Percentiles rank a stretch among this genome's conserved stretches.
Conservation (phyloP, 2,797 vertebrate genomes). For the Lacerta bilineata region DNA sequence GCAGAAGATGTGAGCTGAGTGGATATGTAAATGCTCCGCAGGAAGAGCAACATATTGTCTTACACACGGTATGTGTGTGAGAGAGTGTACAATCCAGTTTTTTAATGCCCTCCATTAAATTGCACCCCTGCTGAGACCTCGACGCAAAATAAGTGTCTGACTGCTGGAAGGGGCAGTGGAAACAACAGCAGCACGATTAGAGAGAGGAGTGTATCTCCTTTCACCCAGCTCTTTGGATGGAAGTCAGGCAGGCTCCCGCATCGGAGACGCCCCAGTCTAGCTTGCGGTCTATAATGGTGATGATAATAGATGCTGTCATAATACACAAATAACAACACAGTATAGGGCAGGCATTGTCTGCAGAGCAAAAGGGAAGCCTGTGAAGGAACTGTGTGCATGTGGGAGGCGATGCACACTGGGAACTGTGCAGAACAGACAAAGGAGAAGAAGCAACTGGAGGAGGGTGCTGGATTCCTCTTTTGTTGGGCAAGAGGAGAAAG, state of each 20-base stretch:
- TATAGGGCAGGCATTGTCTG: slow-evolving; percentile 19
- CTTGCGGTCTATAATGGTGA: slow-evolving; percentile 23
- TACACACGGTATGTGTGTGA: background rate
- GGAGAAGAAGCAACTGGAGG: too few species aligned
- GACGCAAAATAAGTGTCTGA: background rate
- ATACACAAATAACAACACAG: background rate
- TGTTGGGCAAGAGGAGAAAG: too few species aligned
- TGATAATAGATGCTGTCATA: slow-evolving; percentile 17
- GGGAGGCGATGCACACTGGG: too few species aligned
- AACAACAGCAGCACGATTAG: background rate
- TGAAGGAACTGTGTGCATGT: background rate
- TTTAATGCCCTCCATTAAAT: background rate
- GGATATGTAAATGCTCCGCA: background rate
- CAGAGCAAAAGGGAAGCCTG: background rate
- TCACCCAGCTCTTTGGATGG: background rate
- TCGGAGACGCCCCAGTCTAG: background rate
- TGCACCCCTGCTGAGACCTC: slow-evolving; percentile 4
- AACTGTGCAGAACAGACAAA: background rate
- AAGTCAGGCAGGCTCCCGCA: background rate
- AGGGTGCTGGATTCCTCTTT: background rate
- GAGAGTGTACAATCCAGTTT: background rate
- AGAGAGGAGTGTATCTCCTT: background rate
- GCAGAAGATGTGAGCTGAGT: background rate
- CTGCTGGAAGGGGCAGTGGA: background rate
- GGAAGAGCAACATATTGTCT: background rate